Conservation (phyloP, 2,888 invertebrate species). For the Crematogaster levior region DNA sequence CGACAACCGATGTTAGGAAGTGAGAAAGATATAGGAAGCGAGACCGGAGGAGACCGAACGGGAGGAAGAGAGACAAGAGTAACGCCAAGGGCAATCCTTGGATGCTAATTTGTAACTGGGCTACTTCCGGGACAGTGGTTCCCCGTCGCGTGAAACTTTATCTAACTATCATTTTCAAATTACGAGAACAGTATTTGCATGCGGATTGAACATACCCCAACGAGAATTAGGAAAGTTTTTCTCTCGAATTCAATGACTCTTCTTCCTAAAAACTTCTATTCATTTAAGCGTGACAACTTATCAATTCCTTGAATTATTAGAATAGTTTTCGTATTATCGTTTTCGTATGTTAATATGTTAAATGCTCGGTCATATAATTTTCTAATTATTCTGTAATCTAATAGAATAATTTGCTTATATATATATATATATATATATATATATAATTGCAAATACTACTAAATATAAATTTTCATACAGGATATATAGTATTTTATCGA, state of each 20-base stretch:
- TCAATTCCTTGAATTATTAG: slow-evolving; percentile 19
- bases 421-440: too few relatives aligned
- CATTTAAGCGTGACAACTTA: slow-evolving; percentile 27
- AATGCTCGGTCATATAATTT: background rate
- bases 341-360: background rate
- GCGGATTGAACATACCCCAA: slow-evolving; percentile 25
- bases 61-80: slow-evolving; percentile 69
- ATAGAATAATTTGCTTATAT: background rate
- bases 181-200: slow-evolving; percentile 43
- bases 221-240: slow-evolving; percentile 54
- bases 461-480: background rate
- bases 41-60: slow-evolving; percentile 53
- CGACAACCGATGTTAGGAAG: slow-evolving; percentile 44
- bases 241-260: slow-evolving; percentile 15
- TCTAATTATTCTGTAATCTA: background rate
- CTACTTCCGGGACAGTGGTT: slow-evolving; percentile 84
- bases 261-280: slow-evolving; percentile 21
- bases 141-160: slow-evolving; percentile 74
- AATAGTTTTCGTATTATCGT: too few relatives aligned
- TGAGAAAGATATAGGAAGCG: slow-evolving; percentile 54
- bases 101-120: slow-evolving; percentile 85
- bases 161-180: slow-evolving; percentile 57
- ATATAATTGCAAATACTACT: background rate
- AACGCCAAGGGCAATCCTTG: slow-evolving; percentile 84
- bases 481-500: background rate